Evolutionary conservation across 1,140 invertebrate genomes (phyloP), one percentile per base, ranked within the genome.

Genomic region (Bombus superbus): DNA sequence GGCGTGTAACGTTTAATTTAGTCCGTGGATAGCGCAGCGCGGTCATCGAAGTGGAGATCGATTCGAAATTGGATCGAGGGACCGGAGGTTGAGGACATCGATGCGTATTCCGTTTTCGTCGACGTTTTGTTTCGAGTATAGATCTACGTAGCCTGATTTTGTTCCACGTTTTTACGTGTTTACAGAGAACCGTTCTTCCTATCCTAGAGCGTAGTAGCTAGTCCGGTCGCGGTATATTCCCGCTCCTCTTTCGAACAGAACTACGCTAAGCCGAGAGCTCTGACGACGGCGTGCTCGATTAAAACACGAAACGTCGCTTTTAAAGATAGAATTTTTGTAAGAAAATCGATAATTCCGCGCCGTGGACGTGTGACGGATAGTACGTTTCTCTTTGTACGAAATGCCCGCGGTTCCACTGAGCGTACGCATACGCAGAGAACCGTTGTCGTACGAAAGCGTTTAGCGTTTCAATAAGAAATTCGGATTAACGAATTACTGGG

Each of bases 401-500:
- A 62, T n/a, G 25, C 9, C 38, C 38, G 57, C 38, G 75, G 40
- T 77, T 64, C n/a, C 35, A 35, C 38, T 13, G 38, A 38, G 11
- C 28, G 11, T 57, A n/a, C 25, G 22, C 25, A 3, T 40, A 11
- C 5, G 11, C 15, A 3, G 13, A 32, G 28, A 22, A 40, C 6
- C 8, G 47, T 32, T 38, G 25, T 9, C 38, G 6, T 57, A 10
- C 15, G 13, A 40, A 28, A 62, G 38, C 10, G 75, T 62, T 62
- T n/a, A 62, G 38, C 47, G 32, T n/a, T 57, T 22, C 28, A 2
- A 59, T 25, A 44, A 53, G n/a, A 40, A 83, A 83, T 77, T 83
- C 42, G 28, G 59, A 18, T 76, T 53, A 83, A 77, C 74, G 47
- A 57, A 83, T 83, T 69, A 44, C 25, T 69, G 28, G 44, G 47